A percentile compares a stretch with the other conserved stretches of the same genome.
Conservation (phyloP, 2,113 vertebrate genomes). For the Scomber colias region DNA sequence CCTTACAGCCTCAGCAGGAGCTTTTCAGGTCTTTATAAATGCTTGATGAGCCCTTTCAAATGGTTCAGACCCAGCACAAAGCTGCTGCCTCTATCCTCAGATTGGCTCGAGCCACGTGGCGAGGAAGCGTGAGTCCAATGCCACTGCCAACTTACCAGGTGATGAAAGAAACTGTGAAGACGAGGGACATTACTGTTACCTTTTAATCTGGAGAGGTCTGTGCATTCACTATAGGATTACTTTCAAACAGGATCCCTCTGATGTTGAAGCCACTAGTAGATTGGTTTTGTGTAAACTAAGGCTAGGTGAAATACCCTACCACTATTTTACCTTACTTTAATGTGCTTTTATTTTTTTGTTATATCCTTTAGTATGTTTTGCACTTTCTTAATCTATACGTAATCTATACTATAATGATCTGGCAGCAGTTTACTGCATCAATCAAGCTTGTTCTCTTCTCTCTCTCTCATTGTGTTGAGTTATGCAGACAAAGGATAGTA, state of each 20-base stretch:
- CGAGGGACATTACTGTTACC: conserved; percentile 49
- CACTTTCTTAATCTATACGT: background rate
- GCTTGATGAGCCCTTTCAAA: conserved; percentile 76
- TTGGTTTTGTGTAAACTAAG: conserved; percentile 32
- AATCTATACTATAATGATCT: background rate
- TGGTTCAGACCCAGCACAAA: conserved; percentile 64
- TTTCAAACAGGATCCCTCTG: conserved; percentile 49
- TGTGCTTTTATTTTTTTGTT: too few relatives aligned
- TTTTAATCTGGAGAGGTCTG: conserved; percentile 53
- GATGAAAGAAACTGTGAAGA: conserved; percentile 60
- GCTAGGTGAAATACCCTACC: background rate
- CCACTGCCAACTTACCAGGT: conserved; percentile 47
- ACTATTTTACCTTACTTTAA: background rate
- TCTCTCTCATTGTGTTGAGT: background rate
- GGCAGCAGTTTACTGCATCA: background rate
- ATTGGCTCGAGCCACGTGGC: conserved; percentile 55
- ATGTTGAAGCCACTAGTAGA: conserved; percentile 31
- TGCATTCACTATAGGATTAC: conserved; percentile 50
- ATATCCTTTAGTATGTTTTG: background rate
- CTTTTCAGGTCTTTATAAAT: conserved; percentile 75
- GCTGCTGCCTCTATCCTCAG: conserved; percentile 54
- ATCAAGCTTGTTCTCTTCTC: background rate
- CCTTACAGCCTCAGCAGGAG: conserved; percentile 60
- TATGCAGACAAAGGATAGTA: background rate
- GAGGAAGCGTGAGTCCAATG: conserved; percentile 42